Conservation (phyloP, 92 coral and sea anemone genomes). For the Phenganax marumi region DNA sequence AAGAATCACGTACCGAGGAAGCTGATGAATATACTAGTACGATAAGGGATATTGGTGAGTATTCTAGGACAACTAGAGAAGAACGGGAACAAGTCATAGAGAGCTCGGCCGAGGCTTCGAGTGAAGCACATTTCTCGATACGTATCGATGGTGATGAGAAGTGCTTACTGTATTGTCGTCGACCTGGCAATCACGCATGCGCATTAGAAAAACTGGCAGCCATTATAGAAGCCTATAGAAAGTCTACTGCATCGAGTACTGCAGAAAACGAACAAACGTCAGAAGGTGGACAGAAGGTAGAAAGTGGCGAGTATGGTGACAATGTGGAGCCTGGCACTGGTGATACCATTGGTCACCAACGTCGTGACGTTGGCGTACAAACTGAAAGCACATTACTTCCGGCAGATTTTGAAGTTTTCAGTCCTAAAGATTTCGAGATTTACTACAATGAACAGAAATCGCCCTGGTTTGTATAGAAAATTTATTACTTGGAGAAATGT, state of each 20-base stretch:
- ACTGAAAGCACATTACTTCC: constrained; percentile 41
- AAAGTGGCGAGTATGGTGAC: neutral
- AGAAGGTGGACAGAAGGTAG: neutral
- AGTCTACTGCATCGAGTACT: constrained; percentile 6
- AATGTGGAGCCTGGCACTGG: constrained; percentile 28
- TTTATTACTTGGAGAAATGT: no score
- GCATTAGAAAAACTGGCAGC: constrained; percentile 34
- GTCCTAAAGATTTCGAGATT: constrained; percentile 38
- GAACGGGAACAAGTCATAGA: constrained; percentile 21
- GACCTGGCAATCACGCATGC: constrained; percentile 39
- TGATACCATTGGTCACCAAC: constrained; percentile 45
- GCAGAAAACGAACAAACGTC: neutral
- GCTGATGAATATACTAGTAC: constrained; percentile 8
- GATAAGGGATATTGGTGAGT: constrained; percentile 8
- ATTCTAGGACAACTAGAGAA: constrained; percentile 25
- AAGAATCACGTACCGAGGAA: neutral
- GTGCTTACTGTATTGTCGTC: constrained; percentile 33
- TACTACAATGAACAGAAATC: constrained; percentile 33
- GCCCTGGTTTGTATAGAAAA: constrained; percentile 42
- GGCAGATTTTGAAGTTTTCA: constrained; percentile 37
- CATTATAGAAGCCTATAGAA: constrained; percentile 33
- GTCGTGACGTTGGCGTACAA: constrained; percentile 50
- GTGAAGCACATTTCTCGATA: constrained; percentile 28
- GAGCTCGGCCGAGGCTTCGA: neutral
- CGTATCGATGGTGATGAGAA: constrained; percentile 34